Percentiles rank a stretch among this genome's conserved stretches.
Conservation (phyloP, 92 coral and sea anemone species). For the Epizoanthus stellaris region DNA sequence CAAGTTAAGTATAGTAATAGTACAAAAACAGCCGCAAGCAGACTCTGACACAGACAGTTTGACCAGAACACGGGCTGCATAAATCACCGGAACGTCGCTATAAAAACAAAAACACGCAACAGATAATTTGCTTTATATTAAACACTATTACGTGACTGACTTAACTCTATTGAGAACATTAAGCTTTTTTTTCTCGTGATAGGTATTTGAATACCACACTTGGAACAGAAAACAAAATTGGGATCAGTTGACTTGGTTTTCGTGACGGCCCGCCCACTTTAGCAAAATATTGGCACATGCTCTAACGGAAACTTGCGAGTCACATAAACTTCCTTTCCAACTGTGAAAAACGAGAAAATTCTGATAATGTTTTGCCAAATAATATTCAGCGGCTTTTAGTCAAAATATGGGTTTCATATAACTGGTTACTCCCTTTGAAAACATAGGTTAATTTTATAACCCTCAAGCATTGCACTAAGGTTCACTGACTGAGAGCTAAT, state of each 20-base stretch:
- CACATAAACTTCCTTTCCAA: constrained; percentile 33
- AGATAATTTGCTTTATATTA: background rate
- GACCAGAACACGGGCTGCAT: background rate
- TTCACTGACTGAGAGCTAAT: background rate
- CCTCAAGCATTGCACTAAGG: constrained; percentile 1
- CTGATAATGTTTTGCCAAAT: constrained; percentile 1
- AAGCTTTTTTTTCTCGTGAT: background rate
- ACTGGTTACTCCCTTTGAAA: background rate
- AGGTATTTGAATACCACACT: too few relatives aligned
- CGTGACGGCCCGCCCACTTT: constrained; percentile 15
- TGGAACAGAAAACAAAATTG: background rate
- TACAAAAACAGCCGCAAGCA: too few relatives aligned
- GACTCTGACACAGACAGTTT: too few relatives aligned
- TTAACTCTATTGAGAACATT: background rate
- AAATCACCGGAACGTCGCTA: background rate
- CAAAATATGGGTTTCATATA: background rate
- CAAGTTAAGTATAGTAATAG: too few relatives aligned
- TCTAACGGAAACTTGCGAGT: constrained; percentile 23
- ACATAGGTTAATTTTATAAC: background rate
- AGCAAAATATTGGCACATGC: constrained; percentile 11
- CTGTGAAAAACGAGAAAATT: constrained; percentile 9
- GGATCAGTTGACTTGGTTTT: background rate
- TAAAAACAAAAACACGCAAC: background rate
- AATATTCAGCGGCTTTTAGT: constrained; percentile 7
- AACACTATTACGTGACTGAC: constrained; percentile 30